Evolutionary conservation across 1,140 invertebrate species (phyloP), one percentile per base, ranked within the genome.

Genomic region (Zaprionus nigranus): DNA sequence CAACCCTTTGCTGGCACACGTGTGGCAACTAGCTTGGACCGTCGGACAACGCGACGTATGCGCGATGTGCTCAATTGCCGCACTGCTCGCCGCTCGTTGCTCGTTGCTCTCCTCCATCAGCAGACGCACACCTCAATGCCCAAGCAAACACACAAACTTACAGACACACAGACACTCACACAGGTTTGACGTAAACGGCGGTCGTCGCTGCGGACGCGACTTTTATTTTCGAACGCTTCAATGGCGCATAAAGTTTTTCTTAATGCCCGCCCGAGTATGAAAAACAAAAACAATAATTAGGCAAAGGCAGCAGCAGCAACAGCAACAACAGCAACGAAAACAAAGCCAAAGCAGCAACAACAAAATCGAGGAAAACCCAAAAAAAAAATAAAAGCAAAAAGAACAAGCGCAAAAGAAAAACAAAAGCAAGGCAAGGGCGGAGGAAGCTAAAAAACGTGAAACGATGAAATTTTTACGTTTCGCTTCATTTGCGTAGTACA

Each of bases 201-300:
- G 38, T 17, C 51, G 38, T 15, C 51, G 71, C 60, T 46, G 85
- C 75, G 81, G 69, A 75, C 75, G 81, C 85, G 84, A 90, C 84
- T 88, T 88, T 88, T 88, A 88, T 88, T 88, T 88, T 88, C 84
- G 78, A 88, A 90, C 85, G 84, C 84, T 88, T 88, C 85, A 90
- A 88, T 88, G 84, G 84, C 84, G 84, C 84, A 87, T 88, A 88
- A 88, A 88, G 85, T 90, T 88, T 88, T 88, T 76, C 85, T 84
- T 90, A 88, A 88, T 88, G 85, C 81, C 84, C 67, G 84, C 85
- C 85, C 85, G 84, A 88, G 81, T 87, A 88, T 84, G 85, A 84
- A 88, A 78, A 75, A 65, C 84, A 88, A 80, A 82, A 88, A 90
- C 84, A 88, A 88, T 90, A 88, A 88, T 90, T 88, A 90, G 85